These are phyloP conservation scores for Hesperophylax magnus DNA, from an alignment of 1,140 invertebrate species.

Conservation along the genomic window DNA sequence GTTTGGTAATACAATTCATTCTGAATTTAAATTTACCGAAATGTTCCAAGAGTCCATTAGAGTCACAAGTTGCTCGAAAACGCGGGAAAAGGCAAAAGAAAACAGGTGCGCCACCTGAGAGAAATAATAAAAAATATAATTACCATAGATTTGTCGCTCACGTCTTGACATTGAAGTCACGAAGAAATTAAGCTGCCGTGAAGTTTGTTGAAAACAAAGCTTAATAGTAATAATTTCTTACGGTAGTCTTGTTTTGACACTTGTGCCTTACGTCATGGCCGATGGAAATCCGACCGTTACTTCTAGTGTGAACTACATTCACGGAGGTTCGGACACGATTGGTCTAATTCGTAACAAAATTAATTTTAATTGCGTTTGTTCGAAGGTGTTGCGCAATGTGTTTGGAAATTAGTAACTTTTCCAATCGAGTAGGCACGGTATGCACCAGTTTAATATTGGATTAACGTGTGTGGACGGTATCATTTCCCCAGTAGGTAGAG, in stretches of 20 bases:
- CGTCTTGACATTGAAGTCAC: constrained; percentile 34
- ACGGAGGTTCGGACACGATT: not conserved
- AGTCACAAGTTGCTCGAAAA: no score
- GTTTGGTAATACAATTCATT: no score
- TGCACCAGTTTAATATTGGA: no score
- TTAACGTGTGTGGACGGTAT: no score
- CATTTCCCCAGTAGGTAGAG: no score
- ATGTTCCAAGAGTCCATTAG: no score
- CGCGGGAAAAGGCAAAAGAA: not conserved
- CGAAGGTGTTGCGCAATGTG: not conserved
- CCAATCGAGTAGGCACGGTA: no score
- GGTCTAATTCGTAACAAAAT: not conserved
- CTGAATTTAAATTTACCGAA: no score
- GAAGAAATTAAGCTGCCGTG: constrained; percentile 13
- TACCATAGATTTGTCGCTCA: constrained; percentile 9
- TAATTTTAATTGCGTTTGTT: not conserved
- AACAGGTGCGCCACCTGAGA: constrained; percentile 12
- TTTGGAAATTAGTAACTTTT: no score
- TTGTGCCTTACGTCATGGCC: not conserved
- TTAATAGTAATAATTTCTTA: not conserved
- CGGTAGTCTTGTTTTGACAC: constrained; percentile 19
- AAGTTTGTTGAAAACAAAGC: constrained; percentile 3
- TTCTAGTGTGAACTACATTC: constrained; percentile 9
- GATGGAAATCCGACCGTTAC: not conserved
- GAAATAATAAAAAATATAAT: constrained; percentile 1